Evolutionary conservation across 2,797 vertebrate genomes (phyloP), one percentile per base, ranked within the genome.

Genomic region (Pygocentrus nattereri): DNA sequence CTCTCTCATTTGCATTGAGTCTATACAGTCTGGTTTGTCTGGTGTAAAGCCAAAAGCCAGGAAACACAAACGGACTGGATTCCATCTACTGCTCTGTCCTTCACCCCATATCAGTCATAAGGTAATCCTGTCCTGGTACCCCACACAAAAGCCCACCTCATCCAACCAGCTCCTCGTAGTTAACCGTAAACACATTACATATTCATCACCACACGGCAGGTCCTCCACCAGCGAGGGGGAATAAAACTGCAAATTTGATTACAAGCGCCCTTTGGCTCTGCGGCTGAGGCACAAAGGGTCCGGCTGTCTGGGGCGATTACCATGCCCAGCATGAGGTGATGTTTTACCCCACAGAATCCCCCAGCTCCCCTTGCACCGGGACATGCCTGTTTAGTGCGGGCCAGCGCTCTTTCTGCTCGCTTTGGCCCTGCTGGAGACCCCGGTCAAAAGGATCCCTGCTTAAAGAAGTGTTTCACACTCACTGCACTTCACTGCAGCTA

Each of bases 251-350:
- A 97, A 96, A 98, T 98, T 96, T 97, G 96, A 97, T 97, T 98
- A 98, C 97, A 99, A 96, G 97, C 95, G 97, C 97, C 97, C 97
- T 98, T 98, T 98, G 97, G 96, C 97, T 98, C 96, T 94, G 94
- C 94, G 96, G 95, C 95, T 94, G 87, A 88, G 89, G 88, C 95
- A 99, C 96, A 98, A 99, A 96, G 94, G 96, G 90, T 93, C 89
- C 93, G 95, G 95, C 95, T 98, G 97, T 98, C 97, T 96, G 96
- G 96, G 95, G 95, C 95, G 96, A 97, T 98, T 99, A 98, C 96
- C 97, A 97, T 97, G 97, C 98, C 96, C 97, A 98, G 97, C 97
- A 97, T 98, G 97, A 96, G 97, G 96, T 95, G 96, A 83, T 87
- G 85, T 87, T 77, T 91, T 89, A 87, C 87, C 90, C 91, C 88